Evolutionary conservation across 2,113 vertebrate species (phyloP).

Genomic region (Dryoscopus gambensis): DNA sequence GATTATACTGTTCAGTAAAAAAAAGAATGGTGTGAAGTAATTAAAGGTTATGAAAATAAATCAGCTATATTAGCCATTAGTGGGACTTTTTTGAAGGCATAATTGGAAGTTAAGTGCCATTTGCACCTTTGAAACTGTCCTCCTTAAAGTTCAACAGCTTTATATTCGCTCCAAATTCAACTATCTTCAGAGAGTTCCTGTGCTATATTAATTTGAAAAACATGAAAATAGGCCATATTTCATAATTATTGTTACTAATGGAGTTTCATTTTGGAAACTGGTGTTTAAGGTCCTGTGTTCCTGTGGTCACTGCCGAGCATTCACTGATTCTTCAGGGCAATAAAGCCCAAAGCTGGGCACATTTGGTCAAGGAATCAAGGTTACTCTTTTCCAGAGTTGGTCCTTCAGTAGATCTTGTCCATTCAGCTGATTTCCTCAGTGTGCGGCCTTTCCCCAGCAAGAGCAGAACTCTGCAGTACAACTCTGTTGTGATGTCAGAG

Average conservation of each 20-base stretch:
- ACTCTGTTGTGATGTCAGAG: neutral
- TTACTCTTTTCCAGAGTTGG: neutral
- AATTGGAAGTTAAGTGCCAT: constrained; percentile 46
- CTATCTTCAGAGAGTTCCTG: neutral
- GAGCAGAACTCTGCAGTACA: neutral
- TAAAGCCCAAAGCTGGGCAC: neutral
- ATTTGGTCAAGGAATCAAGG: neutral
- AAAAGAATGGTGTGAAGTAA: constrained; percentile 3
- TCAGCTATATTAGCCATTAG: constrained; percentile 48
- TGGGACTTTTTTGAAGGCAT: constrained; percentile 30
- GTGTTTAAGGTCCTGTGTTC: neutral
- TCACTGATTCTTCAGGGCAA: neutral
- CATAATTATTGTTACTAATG: neutral
- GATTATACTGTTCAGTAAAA: neutral
- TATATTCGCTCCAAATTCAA: neutral
- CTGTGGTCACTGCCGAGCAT: neutral
- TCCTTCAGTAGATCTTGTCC: neutral
- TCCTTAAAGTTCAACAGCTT: constrained; percentile 38
- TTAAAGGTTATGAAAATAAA: constrained; percentile 62
- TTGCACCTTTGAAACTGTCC: constrained; percentile 37
- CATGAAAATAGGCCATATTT: neutral
- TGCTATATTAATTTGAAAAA: neutral
- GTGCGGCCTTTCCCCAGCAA: neutral
- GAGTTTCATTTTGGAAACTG: neutral
- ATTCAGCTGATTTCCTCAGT: neutral